Evolutionary conservation across 2,888 invertebrate species (phyloP), one percentile per base, ranked within the genome.

Genomic region (Unio pictorum): DNA sequence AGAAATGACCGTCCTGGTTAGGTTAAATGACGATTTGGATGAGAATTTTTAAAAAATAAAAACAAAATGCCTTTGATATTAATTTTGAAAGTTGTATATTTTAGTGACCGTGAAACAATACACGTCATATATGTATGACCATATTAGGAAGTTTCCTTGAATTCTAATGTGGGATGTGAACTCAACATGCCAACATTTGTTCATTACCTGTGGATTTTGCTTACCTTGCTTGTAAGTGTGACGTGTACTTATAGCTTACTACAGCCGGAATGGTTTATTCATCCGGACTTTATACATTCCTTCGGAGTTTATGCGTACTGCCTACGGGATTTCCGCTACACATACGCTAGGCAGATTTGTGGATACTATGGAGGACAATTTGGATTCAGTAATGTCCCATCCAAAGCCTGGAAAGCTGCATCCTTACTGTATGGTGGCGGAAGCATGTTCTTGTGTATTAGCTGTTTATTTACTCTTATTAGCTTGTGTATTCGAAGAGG

Each of bases 221-320:
- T 91, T 55, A 89, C 90, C 6, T 76, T 89, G 45, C 77, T 88
- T 23, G 88, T 90, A 55, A 88, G 90, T 2, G 85, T 84, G 67
- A 82, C 88, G 7, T 88, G 88, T 64, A 87, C 87, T 6, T 88
- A 88, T 73, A 88, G 89, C 61, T 90, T 90, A 75, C 81, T 90
- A 5, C 90, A 90, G 70, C 89, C 90, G 1, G 88, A 88, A 68
- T 91, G 91, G 91, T 84, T 90, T 68, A 82, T 89, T 30, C 86
- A 86, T 67, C 76, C 78, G 23, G 78, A 82, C 64, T 74, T 77
- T 55, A 68, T 80, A 5, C 81, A 84, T 71, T 80, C 83, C 8
- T 85, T 87, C 66, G 88, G 87, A 18, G 77, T 88, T 66, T 84
- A 84, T 75, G 81, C 83, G 58, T 85, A 81, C 63, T 87, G 86